Evolutionary conservation across 2,888 invertebrate genomes (phyloP).

Genomic region (Oscheius sp.): DNA sequence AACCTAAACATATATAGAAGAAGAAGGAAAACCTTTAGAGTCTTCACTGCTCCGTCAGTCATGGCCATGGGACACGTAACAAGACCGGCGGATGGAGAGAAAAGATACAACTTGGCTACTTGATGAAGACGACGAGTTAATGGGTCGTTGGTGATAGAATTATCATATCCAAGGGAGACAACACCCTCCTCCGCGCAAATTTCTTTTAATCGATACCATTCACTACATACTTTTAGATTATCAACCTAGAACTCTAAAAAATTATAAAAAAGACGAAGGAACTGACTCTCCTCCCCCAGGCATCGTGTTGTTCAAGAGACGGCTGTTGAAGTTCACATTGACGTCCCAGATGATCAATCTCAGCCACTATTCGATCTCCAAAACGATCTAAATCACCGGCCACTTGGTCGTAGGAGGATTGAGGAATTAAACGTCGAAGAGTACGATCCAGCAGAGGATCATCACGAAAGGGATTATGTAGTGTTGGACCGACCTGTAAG

Average conservation of each 20-base stretch:
- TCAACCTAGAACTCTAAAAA: too few relatives aligned
- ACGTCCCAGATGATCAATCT: slow-evolving; percentile 72
- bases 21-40: slow-evolving; percentile 70
- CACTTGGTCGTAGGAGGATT: slow-evolving; percentile 33
- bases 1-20: slow-evolving; percentile 26
- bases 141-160: slow-evolving; percentile 24
- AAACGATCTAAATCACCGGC: slow-evolving; percentile 72
- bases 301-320: slow-evolving; percentile 72
- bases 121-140: slow-evolving; percentile 50
- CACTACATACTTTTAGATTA: slow-evolving; percentile 73
- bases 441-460: slow-evolving; percentile 58
- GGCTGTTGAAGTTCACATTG: slow-evolving; percentile 72
- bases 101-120: slow-evolving; percentile 74
- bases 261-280: too few relatives aligned
- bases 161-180: slow-evolving; percentile 68
- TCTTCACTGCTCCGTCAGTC: slow-evolving; percentile 76
- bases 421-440: slow-evolving; percentile 47
- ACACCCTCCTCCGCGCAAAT: slow-evolving; percentile 75
- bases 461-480: slow-evolving; percentile 61
- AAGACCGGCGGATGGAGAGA: slow-evolving; percentile 74
- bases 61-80: slow-evolving; percentile 76
- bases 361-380: slow-evolving; percentile 73
- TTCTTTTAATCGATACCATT: slow-evolving; percentile 74
- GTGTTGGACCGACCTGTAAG: slow-evolving; percentile 48
- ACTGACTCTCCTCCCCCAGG: slow-evolving; percentile 75